Percentiles rank a stretch among this genome's conserved stretches.
phyloP scores from a whole-genome alignment of 1,140 invertebrate genomes.

The Leptinotarsa undecemlineata region DNA sequence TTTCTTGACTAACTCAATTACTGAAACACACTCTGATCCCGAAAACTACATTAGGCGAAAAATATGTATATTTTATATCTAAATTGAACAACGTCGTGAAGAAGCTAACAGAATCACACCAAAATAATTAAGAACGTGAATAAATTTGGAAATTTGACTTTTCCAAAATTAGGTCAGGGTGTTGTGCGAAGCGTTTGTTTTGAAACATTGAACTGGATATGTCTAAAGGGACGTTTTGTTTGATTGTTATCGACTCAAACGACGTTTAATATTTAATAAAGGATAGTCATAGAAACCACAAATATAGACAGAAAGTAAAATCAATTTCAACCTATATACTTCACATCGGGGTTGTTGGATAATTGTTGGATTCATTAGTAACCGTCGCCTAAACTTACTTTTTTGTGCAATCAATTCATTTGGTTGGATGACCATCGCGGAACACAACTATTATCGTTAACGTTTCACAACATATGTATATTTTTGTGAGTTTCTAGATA shows the following conservation, averaged over 20 bases:
- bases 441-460: no score
- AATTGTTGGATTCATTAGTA: neutral
- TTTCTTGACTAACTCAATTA: constrained; percentile 18
- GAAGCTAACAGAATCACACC: neutral
- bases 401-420: neutral
- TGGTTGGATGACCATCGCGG: no score
- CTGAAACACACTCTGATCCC: neutral
- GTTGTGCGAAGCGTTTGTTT: constrained; percentile 12
- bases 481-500: no score
- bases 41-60: neutral
- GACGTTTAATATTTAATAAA: constrained; percentile 43
- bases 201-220: constrained; percentile 8
- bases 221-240: constrained; percentile 16
- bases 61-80: neutral
- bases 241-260: constrained; percentile 28
- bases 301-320: constrained; percentile 40
- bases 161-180: neutral
- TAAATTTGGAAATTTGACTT: neutral
- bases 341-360: neutral
- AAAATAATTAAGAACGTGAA: constrained; percentile 1
- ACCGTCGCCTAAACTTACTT: neutral
- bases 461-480: no score
- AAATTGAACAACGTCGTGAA: neutral
- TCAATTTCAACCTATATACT: constrained; percentile 44
- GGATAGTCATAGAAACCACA: constrained; percentile 44